Conservation (phyloP, 2,797 vertebrate genomes). For the Sphenodon punctatus region DNA sequence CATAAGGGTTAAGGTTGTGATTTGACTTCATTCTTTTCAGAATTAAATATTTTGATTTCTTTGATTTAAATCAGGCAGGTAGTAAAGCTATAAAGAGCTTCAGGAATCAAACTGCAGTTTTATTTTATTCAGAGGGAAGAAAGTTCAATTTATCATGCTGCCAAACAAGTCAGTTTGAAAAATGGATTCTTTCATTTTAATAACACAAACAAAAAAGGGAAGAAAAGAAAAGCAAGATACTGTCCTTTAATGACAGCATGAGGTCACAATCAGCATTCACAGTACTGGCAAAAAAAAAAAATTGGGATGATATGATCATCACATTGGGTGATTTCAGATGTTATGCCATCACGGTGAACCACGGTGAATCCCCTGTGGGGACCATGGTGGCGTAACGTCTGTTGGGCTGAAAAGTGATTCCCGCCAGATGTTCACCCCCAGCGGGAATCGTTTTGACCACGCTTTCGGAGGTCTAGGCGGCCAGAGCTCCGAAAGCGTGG, state of each 20-base stretch:
- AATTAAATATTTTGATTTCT: background rate
- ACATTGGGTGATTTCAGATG: too few relatives aligned
- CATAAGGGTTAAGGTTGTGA: background rate
- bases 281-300: background rate
- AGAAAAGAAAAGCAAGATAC: background rate
- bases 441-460: too few relatives aligned
- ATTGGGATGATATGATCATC: too few relatives aligned
- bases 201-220: background rate
- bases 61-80: background rate
- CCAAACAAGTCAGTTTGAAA: constrained; percentile 19
- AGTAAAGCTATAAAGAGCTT: background rate
- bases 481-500: too few relatives aligned
- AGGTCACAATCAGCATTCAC: background rate
- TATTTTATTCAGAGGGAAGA: background rate
- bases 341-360: too few relatives aligned
- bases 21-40: background rate
- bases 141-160: background rate
- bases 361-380: too few relatives aligned
- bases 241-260: background rate
- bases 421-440: too few relatives aligned
- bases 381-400: too few relatives aligned
- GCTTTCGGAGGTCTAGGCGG: too few relatives aligned
- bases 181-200: background rate
- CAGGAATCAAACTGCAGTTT: background rate
- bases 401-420: too few relatives aligned